Evolutionary conservation across 2,888 invertebrate genomes (phyloP).

Genomic region (Drosophila atripex): DNA sequence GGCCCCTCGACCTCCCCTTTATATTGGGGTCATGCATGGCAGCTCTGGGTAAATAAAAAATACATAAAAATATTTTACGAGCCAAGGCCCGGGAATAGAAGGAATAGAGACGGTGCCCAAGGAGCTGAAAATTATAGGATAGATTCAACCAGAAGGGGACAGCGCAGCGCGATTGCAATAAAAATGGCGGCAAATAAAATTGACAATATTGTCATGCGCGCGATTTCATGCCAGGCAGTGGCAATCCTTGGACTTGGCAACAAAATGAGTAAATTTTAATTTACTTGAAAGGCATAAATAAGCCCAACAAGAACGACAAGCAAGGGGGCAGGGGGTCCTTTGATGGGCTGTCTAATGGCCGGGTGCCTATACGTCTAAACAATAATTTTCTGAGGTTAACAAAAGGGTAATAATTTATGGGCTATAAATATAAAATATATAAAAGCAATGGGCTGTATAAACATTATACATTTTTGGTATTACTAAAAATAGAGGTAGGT

Average conservation of each 20-base stretch:
- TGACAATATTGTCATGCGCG: constrained; percentile 76
- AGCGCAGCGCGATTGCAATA: constrained; percentile 65
- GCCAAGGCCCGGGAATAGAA: constrained; percentile 32
- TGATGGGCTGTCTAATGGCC: background rate
- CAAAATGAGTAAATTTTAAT: constrained; percentile 73
- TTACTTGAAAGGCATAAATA: constrained; percentile 77
- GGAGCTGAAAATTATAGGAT: constrained; percentile 37
- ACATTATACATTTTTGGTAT: background rate
- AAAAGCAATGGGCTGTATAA: background rate
- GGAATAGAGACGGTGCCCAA: constrained; percentile 33
- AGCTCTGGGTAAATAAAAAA: constrained; percentile 73
- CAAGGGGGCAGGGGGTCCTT: background rate
- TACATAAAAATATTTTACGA: constrained; percentile 78
- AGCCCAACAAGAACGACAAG: constrained; percentile 25
- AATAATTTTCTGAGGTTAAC: background rate
- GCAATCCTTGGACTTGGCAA: constrained; percentile 33
- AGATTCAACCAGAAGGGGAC: constrained; percentile 24
- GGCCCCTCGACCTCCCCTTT: constrained; percentile 11
- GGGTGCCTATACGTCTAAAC: background rate
- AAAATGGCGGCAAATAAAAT: constrained; percentile 74
- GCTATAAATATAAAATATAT: background rate
- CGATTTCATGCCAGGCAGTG: constrained; percentile 41
- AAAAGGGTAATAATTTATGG: constrained; percentile 1
- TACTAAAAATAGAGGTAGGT: no score
- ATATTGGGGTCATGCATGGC: constrained; percentile 76